Percentiles rank a stretch among this genome's conserved stretches.
Conservation (phyloP, 1,140 invertebrate genomes). For the Achroia grisella region DNA sequence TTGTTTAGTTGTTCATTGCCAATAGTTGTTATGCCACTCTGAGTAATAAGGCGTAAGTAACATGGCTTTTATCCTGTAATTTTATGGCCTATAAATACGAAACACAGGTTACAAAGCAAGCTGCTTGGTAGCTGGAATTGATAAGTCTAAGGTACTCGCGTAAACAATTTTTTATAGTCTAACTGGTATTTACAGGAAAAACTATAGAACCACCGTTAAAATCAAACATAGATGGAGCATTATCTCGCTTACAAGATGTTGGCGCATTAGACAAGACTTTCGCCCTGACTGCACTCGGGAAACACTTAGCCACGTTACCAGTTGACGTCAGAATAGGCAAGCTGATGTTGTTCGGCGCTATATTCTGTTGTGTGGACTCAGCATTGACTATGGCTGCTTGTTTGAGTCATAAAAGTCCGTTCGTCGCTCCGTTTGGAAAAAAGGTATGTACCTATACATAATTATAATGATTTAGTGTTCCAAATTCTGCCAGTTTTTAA, state of each 20-base stretch:
- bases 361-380: slow-evolving; percentile 95
- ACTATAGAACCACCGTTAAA: slow-evolving; percentile 87
- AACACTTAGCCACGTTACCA: slow-evolving; percentile 90
- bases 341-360: slow-evolving; percentile 91
- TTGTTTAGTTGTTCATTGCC: too few species aligned
- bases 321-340: slow-evolving; percentile 94
- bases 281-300: slow-evolving; percentile 90
- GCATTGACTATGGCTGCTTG: slow-evolving; percentile 94
- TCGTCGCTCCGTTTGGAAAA: slow-evolving; percentile 84
- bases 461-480: too few species aligned
- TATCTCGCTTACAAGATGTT: slow-evolving; percentile 85
- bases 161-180: too few species aligned
- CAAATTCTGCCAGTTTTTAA: too few species aligned
- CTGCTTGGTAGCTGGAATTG: too few species aligned
- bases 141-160: too few species aligned
- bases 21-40: too few species aligned
- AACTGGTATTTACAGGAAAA: slow-evolving; percentile 54
- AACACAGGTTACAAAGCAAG: too few species aligned
- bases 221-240: slow-evolving; percentile 84
- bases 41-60: too few species aligned
- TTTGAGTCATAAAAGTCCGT: slow-evolving; percentile 90
- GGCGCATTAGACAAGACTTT: slow-evolving; percentile 88
- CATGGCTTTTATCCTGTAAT: too few species aligned
- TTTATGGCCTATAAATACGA: too few species aligned
- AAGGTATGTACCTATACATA: slow-evolving; percentile 43